phyloP scores from a whole-genome alignment of 1,140 invertebrate species.

The Sipha flava region DNA sequence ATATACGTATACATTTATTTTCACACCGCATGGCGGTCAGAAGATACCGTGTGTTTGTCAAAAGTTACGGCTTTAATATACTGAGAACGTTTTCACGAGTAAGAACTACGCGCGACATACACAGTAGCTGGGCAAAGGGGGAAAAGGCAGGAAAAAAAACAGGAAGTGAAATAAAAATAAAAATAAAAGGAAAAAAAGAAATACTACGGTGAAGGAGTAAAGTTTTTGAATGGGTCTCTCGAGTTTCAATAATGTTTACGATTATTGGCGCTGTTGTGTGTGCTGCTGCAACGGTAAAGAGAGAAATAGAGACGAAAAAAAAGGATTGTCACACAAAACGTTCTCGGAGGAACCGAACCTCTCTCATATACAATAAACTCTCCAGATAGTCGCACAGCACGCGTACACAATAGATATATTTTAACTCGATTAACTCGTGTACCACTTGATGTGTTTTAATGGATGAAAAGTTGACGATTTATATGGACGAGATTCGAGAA shows the following conservation, averaged over 20 bases:
- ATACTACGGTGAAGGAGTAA: not conserved
- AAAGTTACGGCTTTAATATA: too few relatives aligned
- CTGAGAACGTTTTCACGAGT: too few relatives aligned
- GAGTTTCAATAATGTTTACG: constrained; percentile 29
- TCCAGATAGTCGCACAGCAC: not conserved
- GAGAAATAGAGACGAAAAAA: not conserved
- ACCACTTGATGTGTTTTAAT: too few relatives aligned
- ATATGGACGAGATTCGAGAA: too few relatives aligned
- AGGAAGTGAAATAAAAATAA: not conserved
- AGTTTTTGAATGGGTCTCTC: constrained; percentile 9
- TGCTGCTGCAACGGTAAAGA: not conserved
- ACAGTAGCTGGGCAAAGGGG: not conserved
- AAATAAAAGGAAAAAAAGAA: not conserved
- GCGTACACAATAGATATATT: too few relatives aligned
- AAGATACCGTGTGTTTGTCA: too few relatives aligned
- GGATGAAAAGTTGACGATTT: too few relatives aligned
- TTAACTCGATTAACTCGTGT: too few relatives aligned
- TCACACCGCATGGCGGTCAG: too few relatives aligned
- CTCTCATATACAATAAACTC: not conserved
- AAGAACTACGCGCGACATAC: too few relatives aligned
- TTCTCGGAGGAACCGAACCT: not conserved
- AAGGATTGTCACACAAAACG: not conserved
- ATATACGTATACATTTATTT: too few relatives aligned
- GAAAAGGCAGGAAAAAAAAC: not conserved
- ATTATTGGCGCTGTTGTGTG: constrained; percentile 6